Percentiles rank a stretch among this genome's conserved stretches.
phyloP scores from a whole-genome alignment of 2,113 vertebrate genomes.

The Ifrita kowaldi region DNA sequence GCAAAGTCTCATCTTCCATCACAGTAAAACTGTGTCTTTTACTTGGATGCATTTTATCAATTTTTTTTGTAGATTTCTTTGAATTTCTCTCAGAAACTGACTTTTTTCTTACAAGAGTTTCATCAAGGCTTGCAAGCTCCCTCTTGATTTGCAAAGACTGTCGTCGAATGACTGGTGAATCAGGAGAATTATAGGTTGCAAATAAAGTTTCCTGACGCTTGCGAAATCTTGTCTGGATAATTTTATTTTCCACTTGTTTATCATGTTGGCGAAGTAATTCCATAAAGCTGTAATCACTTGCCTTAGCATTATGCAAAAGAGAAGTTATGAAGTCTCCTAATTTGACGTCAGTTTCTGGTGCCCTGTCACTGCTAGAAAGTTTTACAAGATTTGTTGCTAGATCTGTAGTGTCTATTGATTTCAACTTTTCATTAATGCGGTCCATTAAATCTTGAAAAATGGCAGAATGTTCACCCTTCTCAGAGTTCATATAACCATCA shows the following conservation, averaged over 20 bases:
- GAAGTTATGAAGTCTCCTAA: constrained; percentile 89
- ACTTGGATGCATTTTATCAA: constrained; percentile 22
- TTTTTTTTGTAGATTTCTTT: constrained; percentile 54
- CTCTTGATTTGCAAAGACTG: constrained; percentile 87
- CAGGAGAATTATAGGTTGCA: constrained; percentile 76
- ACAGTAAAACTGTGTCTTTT: constrained; percentile 30
- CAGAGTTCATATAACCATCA: constrained; percentile 36
- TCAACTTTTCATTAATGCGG: constrained; percentile 88
- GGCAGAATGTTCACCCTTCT: constrained; percentile 71
- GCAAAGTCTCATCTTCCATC: constrained; percentile 47
- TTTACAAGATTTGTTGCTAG: constrained; percentile 69
- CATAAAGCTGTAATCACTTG: constrained; percentile 87
- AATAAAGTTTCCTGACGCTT: constrained; percentile 83
- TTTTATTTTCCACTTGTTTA: constrained; percentile 79
- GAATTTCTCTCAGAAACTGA: constrained; percentile 68
- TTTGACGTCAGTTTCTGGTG: constrained; percentile 75
- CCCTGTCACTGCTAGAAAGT: constrained; percentile 69
- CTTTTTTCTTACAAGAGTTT: constrained; percentile 73
- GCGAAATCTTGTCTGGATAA: constrained; percentile 86
- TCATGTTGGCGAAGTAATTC: constrained; percentile 85
- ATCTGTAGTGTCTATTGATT: constrained; percentile 85
- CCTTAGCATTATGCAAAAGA: constrained; percentile 81
- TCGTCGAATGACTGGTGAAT: constrained; percentile 78
- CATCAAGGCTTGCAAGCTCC: constrained; percentile 82
- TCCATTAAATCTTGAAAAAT: constrained; percentile 87